A percentile compares a stretch with the other conserved stretches of the same genome.
These are phyloP conservation scores for Loris lydekkerianus DNA, from an alignment of 2,797 vertebrate genomes.

Conservation along the genomic window DNA sequence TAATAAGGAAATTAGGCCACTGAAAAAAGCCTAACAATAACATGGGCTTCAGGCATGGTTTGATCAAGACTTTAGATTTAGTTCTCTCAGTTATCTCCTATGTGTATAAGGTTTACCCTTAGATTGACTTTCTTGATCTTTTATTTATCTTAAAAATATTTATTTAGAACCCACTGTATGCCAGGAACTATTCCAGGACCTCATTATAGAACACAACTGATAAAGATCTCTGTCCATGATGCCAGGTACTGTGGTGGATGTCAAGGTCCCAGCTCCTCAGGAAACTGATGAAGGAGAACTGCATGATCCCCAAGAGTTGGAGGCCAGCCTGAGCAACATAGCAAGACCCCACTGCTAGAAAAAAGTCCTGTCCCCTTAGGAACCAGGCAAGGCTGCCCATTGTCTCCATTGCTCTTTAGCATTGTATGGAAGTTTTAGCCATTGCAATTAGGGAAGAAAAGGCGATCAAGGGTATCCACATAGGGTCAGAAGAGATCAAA, in stretches of 20 bases:
- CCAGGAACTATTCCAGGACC: background rate
- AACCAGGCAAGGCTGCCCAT: too few species aligned
- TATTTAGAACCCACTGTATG: background rate
- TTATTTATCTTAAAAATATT: constrained; percentile 10
- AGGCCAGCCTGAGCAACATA: background rate
- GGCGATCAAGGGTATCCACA: too few species aligned
- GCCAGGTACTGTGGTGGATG: background rate
- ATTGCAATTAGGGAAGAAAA: too few species aligned
- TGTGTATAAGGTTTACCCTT: background rate
- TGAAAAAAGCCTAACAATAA: background rate
- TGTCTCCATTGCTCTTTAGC: too few species aligned
- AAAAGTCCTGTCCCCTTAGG: background rate
- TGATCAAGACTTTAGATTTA: background rate
- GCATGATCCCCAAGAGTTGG: background rate
- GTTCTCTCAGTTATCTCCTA: background rate
- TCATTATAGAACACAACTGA: background rate
- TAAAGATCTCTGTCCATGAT: background rate
- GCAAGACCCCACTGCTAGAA: background rate
- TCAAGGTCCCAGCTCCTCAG: background rate
- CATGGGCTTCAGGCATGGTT: background rate
- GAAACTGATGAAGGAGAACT: background rate
- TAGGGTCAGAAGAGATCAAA: too few species aligned
- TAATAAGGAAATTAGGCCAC: background rate
- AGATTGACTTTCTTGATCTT: background rate
- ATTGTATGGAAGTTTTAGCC: too few species aligned